Evolutionary conservation across 1,140 invertebrate species (phyloP).

Genomic region (Belonocnema kinseyi): DNA sequence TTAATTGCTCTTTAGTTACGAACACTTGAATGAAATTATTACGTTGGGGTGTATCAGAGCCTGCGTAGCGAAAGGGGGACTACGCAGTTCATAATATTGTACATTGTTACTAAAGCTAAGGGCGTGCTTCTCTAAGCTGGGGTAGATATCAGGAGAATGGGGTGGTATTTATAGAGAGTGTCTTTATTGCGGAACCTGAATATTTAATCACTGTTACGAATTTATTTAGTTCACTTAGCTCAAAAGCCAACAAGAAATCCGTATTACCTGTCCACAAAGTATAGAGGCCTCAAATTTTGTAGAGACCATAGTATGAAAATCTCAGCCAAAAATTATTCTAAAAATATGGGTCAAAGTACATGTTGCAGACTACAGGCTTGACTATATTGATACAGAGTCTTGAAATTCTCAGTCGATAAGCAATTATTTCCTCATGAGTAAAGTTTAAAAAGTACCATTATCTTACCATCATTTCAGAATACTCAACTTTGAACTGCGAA

Average conservation of each 20-base stretch:
- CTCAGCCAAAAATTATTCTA: too few species aligned
- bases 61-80: slow-evolving; percentile 34
- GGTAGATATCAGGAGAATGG: slow-evolving; percentile 50
- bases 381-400: too few species aligned
- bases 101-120: slow-evolving; percentile 64
- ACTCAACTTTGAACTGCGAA: too few species aligned
- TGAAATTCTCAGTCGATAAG: too few species aligned
- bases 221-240: slow-evolving; percentile 61
- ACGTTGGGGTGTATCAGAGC: slow-evolving; percentile 45
- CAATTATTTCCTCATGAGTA: too few species aligned
- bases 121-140: slow-evolving; percentile 59
- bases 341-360: too few species aligned
- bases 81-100: slow-evolving; percentile 64
- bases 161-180: slow-evolving; percentile 57
- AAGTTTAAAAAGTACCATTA: too few species aligned
- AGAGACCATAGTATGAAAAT: too few species aligned
- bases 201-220: slow-evolving; percentile 70
- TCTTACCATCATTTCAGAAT: too few species aligned
- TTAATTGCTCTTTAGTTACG: slow-evolving; percentile 63
- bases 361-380: too few species aligned
- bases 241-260: background rate
- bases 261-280: background rate
- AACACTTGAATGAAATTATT: slow-evolving; percentile 57
- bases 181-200: slow-evolving; percentile 68
- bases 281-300: too few species aligned